A percentile compares a stretch with the other conserved stretches of the same genome.
phyloP scores from a whole-genome alignment of 2,797 vertebrate species.

The Bufotes viridis region DNA sequence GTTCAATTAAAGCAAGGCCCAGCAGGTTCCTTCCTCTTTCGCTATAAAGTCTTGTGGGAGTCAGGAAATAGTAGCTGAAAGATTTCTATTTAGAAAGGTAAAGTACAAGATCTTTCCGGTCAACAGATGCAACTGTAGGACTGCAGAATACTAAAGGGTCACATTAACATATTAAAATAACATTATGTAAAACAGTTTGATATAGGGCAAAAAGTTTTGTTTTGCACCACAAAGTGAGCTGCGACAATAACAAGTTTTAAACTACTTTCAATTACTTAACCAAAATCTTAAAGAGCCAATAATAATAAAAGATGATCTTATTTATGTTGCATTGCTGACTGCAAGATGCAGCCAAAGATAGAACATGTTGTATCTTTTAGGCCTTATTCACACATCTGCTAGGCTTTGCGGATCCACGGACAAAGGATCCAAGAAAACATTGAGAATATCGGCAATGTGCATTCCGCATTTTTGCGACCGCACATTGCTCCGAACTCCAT shows the following conservation, averaged over 20 bases:
- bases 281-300: not conserved
- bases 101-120: conserved; percentile 35
- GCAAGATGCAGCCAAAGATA: no score
- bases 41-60: conserved; percentile 30
- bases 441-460: no score
- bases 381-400: no score
- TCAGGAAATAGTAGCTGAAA: conserved; percentile 10
- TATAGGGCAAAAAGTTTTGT: not conserved
- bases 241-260: not conserved
- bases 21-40: conserved; percentile 39
- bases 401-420: no score
- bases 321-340: no score
- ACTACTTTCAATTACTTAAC: not conserved
- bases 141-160: not conserved
- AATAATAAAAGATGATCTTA: not conserved
- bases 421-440: no score
- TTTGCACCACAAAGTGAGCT: not conserved
- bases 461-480: no score
- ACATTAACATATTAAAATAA: not conserved
- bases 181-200: not conserved
- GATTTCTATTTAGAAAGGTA: conserved; percentile 4
- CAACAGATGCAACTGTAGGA: not conserved
- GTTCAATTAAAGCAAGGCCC: conserved; percentile 39
- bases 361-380: no score
- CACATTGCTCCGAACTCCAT: no score